phyloP scores from a whole-genome alignment of 2,797 vertebrate genomes.

The Falco peregrinus region DNA sequence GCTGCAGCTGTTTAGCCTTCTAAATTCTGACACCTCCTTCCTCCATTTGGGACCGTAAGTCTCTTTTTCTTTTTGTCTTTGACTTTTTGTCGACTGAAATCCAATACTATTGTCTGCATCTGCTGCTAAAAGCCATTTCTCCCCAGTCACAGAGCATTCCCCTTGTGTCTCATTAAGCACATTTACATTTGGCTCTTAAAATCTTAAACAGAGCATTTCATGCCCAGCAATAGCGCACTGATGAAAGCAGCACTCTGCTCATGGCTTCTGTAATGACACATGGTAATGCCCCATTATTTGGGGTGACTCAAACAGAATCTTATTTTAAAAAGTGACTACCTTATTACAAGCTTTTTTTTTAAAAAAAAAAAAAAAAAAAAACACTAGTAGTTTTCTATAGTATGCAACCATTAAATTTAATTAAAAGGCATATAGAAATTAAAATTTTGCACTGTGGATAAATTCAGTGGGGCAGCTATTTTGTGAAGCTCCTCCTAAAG shows the following conservation, averaged over 20 bases:
- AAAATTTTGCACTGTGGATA: not conserved
- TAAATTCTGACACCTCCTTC: conserved; percentile 67
- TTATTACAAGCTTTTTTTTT: not conserved
- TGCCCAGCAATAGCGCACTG: conserved; percentile 68
- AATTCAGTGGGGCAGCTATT: not conserved
- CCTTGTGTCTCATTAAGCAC: conserved; percentile 81
- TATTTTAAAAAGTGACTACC: not conserved
- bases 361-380: not conserved
- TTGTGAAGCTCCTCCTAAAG: not conserved
- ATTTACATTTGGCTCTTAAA: conserved; percentile 84
- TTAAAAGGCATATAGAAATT: not conserved
- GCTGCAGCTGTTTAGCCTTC: conserved; percentile 68
- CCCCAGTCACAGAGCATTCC: conserved; percentile 70
- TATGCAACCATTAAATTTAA: not conserved
- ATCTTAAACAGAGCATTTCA: conserved; percentile 76
- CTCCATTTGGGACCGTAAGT: conserved; percentile 37
- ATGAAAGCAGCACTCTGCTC: conserved; percentile 65
- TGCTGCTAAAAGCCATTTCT: conserved; percentile 81
- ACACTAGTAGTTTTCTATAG: not conserved
- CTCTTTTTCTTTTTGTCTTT: conserved; percentile 72
- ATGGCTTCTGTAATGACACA: not conserved
- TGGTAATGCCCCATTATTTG: not conserved
- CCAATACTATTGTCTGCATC: conserved; percentile 80
- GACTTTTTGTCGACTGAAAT: conserved; percentile 79
- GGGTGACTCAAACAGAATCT: not conserved